Evolutionary conservation across 2,113 vertebrate genomes (phyloP), one percentile per base, ranked within the genome.

Genomic region (Leuciscus idus): DNA sequence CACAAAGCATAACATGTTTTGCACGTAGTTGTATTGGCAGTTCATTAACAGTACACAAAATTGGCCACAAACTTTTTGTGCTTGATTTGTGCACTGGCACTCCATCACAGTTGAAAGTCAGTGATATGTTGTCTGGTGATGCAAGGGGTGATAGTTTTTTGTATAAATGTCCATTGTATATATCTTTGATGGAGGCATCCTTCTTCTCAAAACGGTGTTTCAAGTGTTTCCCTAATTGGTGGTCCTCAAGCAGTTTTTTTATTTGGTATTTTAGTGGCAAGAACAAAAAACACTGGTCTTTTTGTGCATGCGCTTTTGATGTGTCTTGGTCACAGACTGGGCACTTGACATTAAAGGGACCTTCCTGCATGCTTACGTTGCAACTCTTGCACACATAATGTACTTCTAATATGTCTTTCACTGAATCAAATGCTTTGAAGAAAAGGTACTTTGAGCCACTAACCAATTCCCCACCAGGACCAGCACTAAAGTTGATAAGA

Each of bases 401-500:
- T 59, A 61, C 59, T 61, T 61, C 23, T 61, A 61, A n/a, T 61
- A 61, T 61, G 8, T 61, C 59, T 61, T 61, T 61, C 59, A 61
- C 59, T n/a, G 59, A 61, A 61, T 61, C 23, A 61, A 61, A 61
- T 61, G 59, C 59, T n/a, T 61, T 61, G 59, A n/a, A 61, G 59
- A 61, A 61, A n/a, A 61, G 59, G 59, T 61, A 61, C 23, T 61
- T 61, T 61, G 21, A 57, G 55, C 52, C 52, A 55, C 52, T 55
- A 55, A 55, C 55, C 55, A 57, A 57, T 57, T 57, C 55, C 19
- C 55, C 55, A 7, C 55, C 19, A 57, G 55, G 55, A 23, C 19
- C 55, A 57, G 19, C 55, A 57, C 15, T 57, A 57, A 61, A 61
- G 57, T 61, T 61, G 8, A 61, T 61, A 61, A 61, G 57, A n/a